Evolutionary conservation across 1,140 invertebrate genomes (phyloP).

Genomic region (Sinella curviseta): DNA sequence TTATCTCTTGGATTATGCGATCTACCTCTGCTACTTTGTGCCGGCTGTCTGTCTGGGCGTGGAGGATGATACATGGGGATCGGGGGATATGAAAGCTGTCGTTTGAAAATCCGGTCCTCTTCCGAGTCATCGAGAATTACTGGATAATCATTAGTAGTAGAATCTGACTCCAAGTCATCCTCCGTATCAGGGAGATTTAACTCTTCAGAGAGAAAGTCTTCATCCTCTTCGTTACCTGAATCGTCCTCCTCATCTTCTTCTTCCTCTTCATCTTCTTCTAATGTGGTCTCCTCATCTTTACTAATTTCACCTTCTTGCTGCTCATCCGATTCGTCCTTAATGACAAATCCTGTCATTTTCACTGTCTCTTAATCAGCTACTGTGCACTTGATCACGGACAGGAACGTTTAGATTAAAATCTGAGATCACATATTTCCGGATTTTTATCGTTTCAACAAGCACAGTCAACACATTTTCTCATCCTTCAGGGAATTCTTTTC

Average conservation of each 20-base stretch:
- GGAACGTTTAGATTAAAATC: too few species aligned
- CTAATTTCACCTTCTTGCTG: background rate
- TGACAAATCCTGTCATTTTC: background rate
- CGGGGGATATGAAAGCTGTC: constrained; percentile 41
- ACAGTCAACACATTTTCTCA: too few species aligned
- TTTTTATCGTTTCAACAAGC: too few species aligned
- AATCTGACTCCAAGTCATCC: constrained; percentile 7
- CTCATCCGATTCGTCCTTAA: background rate
- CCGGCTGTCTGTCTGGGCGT: background rate
- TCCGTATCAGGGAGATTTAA: constrained; percentile 17
- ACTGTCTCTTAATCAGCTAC: background rate
- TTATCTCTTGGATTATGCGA: constrained; percentile 16
- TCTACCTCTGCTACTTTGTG: background rate
- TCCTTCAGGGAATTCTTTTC: too few species aligned
- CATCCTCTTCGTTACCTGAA: constrained; percentile 31
- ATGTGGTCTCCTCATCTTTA: background rate
- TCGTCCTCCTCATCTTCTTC: constrained; percentile 28
- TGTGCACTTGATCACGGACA: too few species aligned
- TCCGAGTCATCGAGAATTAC: constrained; percentile 12
- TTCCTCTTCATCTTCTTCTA: constrained; percentile 10
- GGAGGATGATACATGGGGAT: constrained; percentile 41
- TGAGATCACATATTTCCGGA: too few species aligned
- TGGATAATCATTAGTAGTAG: background rate
- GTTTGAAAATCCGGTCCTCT: constrained; percentile 22
- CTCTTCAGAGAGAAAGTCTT: constrained; percentile 29